A percentile compares a stretch with the other conserved stretches of the same genome.
Evolutionary conservation across 2,113 vertebrate species (phyloP).

Genomic region (Chloebia gouldiae): DNA sequence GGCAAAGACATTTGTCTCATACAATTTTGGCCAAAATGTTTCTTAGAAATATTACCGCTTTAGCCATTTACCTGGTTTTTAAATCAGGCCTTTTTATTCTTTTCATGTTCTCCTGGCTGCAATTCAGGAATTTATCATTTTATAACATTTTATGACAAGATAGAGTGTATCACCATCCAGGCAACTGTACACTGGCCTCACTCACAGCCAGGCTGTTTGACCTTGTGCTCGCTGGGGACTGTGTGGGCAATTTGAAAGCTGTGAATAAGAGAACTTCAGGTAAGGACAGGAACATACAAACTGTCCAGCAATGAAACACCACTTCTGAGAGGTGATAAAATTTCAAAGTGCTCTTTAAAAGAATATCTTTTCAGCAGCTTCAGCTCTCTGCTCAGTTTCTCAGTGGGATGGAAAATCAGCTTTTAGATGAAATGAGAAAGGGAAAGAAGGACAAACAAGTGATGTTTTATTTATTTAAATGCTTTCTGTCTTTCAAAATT

Average conservation of each 20-base stretch:
- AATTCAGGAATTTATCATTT: conserved; percentile 5
- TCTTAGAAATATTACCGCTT: neutral
- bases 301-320: neutral
- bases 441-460: neutral
- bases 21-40: neutral
- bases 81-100: neutral
- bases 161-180: neutral
- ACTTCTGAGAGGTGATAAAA: neutral
- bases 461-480: neutral
- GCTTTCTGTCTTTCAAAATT: neutral
- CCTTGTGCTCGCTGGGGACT: neutral
- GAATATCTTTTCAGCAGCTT: neutral
- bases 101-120: neutral
- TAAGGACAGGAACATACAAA: neutral
- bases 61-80: neutral
- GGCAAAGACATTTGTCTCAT: neutral
- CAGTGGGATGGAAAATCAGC: neutral
- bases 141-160: conserved; percentile 9
- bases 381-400: neutral
- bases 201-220: neutral
- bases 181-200: neutral
- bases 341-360: neutral
- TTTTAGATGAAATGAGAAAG: neutral
- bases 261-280: neutral
- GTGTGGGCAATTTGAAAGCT: neutral